These are phyloP conservation scores for Otus sunia DNA, from an alignment of 2,113 vertebrate species.

Conservation along the genomic window DNA sequence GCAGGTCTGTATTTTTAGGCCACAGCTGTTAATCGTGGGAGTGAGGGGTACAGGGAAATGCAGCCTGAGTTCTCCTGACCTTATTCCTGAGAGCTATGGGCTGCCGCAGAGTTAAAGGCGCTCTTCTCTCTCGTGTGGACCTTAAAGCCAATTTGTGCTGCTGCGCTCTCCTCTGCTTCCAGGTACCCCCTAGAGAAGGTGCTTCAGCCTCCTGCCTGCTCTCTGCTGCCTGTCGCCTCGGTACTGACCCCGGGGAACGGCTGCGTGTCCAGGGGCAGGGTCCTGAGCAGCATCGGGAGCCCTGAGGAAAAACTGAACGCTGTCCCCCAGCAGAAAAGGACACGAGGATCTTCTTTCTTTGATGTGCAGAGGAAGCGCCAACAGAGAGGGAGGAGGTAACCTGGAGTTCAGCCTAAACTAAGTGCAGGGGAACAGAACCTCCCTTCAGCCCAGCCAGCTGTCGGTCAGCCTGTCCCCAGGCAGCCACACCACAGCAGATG, in stretches of 20 bases:
- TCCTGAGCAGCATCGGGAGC: not conserved
- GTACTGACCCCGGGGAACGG: not conserved
- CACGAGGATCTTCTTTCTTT: not conserved
- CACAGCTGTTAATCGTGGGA: not conserved
- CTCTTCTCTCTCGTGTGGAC: not conserved
- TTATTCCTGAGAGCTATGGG: not conserved
- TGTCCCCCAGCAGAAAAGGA: not conserved
- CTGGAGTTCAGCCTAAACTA: not conserved
- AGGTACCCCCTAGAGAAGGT: not conserved
- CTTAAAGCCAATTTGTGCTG: not conserved
- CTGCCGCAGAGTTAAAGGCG: not conserved
- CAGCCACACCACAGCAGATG: not conserved
- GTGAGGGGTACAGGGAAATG: not conserved
- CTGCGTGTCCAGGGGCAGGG: not conserved
- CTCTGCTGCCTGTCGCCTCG: rapidly evolving
- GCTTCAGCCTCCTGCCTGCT: not conserved
- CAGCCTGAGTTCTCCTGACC: not conserved
- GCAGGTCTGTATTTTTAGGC: slow-evolving; percentile 40
- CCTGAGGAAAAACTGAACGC: not conserved
- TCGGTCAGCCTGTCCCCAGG: not conserved
- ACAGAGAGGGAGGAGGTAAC: not conserved
- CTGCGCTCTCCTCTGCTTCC: not conserved
- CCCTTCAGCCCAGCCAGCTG: not conserved
- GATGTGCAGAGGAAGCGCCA: not conserved
- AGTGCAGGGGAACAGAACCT: not conserved